Evolutionary conservation across 2,113 vertebrate genomes (phyloP).

Genomic region (Formicarius rufipectus): DNA sequence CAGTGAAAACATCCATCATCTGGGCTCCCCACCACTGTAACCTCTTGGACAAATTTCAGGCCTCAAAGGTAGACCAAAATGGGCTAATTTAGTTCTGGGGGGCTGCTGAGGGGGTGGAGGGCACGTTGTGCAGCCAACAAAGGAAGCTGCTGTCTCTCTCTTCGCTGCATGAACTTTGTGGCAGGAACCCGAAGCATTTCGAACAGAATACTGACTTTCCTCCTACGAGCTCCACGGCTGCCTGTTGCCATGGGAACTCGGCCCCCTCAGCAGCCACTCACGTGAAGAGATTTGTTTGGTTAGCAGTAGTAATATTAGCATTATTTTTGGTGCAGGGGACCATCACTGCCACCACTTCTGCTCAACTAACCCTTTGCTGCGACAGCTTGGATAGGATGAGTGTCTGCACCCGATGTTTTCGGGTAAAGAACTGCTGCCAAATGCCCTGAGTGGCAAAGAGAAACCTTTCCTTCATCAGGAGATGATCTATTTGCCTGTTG

Average conservation of each 20-base stretch:
- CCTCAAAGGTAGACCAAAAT: neutral
- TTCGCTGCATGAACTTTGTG: slow-evolving; percentile 4
- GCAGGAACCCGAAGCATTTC: slow-evolving; percentile 32
- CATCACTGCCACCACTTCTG: neutral
- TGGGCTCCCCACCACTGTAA: neutral
- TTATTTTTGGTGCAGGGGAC: neutral
- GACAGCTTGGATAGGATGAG: neutral
- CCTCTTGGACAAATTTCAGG: neutral
- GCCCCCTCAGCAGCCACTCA: slow-evolving; percentile 40
- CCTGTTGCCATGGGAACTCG: slow-evolving; percentile 66
- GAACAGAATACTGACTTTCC: slow-evolving; percentile 55
- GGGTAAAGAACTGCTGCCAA: neutral
- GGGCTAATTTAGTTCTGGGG: neutral
- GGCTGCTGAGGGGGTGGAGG: neutral
- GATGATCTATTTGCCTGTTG: neutral
- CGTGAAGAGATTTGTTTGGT: slow-evolving; percentile 37
- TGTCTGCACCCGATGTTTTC: neutral
- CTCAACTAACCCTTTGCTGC: neutral
- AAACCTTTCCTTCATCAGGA: neutral
- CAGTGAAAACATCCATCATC: neutral
- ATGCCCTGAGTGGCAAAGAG: neutral
- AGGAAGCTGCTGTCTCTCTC: neutral
- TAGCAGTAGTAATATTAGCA: slow-evolving; percentile 21
- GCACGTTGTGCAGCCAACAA: neutral
- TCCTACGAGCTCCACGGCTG: neutral